Evolutionary conservation across 2,113 vertebrate species (phyloP).

Genomic region (Acrocephalus arundinaceus): DNA sequence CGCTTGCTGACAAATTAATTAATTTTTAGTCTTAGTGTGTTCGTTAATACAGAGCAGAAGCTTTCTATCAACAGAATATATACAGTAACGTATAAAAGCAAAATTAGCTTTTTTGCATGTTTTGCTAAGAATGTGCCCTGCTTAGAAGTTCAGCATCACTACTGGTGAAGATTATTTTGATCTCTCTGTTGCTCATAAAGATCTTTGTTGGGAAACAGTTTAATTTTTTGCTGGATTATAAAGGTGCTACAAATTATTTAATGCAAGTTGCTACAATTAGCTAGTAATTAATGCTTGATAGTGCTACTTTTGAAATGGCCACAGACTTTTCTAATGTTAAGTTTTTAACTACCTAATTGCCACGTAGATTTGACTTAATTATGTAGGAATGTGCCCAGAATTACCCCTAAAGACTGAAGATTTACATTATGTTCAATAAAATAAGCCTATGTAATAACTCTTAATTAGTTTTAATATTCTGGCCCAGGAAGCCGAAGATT

Average conservation of each 20-base stretch:
- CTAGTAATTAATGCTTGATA: neutral
- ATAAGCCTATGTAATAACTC: neutral
- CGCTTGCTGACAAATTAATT: neutral
- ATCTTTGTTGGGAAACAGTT: neutral
- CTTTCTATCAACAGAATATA: neutral
- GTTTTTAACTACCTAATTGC: neutral
- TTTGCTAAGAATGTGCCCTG: neutral
- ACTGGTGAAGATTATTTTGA: neutral
- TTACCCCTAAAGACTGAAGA: neutral
- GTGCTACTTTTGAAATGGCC: neutral
- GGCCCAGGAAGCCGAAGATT: conserved; percentile 76
- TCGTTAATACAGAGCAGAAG: neutral
- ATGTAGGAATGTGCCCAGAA: neutral
- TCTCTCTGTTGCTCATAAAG: neutral
- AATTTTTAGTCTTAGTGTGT: neutral
- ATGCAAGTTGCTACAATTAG: neutral
- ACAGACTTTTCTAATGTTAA: neutral
- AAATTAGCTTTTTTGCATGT: neutral
- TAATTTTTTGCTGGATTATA: neutral
- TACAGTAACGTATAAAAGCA: neutral
- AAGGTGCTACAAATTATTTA: neutral
- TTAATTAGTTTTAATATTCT: neutral
- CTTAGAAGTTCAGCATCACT: neutral
- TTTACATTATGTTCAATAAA: neutral
- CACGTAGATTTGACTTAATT: neutral